A percentile compares a stretch with the other conserved stretches of the same genome.
phyloP scores from a whole-genome alignment of 2,797 vertebrate genomes.

The Amniataba percoides region DNA sequence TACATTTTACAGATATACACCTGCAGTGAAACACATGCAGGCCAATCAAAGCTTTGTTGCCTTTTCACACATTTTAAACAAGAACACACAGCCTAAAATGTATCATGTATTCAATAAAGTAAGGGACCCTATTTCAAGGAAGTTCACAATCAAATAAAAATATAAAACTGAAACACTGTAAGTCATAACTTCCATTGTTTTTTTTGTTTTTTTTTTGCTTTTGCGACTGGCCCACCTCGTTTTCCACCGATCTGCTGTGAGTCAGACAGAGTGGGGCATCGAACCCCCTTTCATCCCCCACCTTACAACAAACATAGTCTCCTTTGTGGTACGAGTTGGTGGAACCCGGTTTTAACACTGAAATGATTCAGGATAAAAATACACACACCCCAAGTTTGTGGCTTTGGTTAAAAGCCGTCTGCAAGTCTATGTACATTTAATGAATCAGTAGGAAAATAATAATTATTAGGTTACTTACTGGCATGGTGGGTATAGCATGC shows the following conservation, averaged over 20 bases:
- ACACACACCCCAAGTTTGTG: not conserved
- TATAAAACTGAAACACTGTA: not conserved
- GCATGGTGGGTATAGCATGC: constrained; percentile 45
- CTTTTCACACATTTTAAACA: not conserved
- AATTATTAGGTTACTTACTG: constrained; percentile 62
- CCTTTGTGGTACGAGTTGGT: constrained; percentile 31
- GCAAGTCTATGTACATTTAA: not conserved
- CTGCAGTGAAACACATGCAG: not conserved
- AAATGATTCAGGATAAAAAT: constrained; percentile 36
- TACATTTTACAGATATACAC: not conserved
- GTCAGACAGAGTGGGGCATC: constrained; percentile 66
- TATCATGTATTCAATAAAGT: not conserved
- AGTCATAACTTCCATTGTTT: constrained; percentile 62
- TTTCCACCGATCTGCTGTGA: constrained; percentile 67
- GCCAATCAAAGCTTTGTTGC: not conserved
- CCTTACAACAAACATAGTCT: not conserved
- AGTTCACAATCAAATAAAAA: not conserved
- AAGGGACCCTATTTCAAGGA: constrained; percentile 26
- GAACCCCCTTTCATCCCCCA: constrained; percentile 41
- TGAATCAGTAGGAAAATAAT: constrained; percentile 27
- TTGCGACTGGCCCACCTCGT: constrained; percentile 56
- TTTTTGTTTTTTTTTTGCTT: constrained; percentile 7
- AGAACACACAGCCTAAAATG: not conserved
- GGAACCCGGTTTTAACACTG: not conserved
- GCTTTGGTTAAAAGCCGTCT: constrained; percentile 17